Conservation (phyloP, 2,888 invertebrate genomes). For the Oscheius sp. region DNA sequence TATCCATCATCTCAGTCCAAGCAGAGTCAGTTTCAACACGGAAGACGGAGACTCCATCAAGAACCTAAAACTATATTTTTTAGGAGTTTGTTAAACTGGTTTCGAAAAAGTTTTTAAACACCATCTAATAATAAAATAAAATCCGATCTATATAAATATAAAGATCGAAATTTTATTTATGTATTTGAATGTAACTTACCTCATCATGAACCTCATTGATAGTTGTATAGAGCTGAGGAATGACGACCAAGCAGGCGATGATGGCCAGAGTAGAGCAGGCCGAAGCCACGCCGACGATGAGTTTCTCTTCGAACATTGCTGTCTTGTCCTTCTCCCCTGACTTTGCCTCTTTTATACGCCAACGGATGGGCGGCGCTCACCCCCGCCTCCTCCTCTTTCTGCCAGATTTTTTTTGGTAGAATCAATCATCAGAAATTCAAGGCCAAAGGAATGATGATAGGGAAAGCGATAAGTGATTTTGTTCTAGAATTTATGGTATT, state of each 20-base stretch:
- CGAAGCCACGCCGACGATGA: conserved; percentile 52
- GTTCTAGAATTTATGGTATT: no score
- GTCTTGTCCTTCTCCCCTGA: conserved; percentile 1
- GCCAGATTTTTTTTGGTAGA: no score
- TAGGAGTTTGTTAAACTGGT: background rate
- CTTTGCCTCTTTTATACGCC: background rate
- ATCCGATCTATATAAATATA: no score
- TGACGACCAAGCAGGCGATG: conserved; percentile 58
- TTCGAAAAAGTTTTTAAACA: no score
- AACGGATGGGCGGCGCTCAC: no score
- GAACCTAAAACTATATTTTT: conserved; percentile 39
- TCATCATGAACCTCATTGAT: conserved; percentile 62
- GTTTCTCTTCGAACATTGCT: conserved; percentile 56
- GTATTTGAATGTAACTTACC: conserved; percentile 20
- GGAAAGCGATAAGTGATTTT: no score
- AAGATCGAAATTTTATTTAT: no score
- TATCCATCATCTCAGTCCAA: conserved; percentile 68
- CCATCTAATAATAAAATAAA: no score
- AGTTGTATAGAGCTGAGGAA: conserved; percentile 63
- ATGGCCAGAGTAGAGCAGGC: conserved; percentile 49
- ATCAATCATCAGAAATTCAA: no score
- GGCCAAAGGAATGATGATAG: no score
- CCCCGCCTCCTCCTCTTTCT: no score
- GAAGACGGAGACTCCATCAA: conserved; percentile 63
- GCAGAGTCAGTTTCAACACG: conserved; percentile 68